Evolutionary conservation across 2,888 invertebrate genomes (phyloP), one percentile per base, ranked within the genome.

Genomic region (Eupsilia transversa): DNA sequence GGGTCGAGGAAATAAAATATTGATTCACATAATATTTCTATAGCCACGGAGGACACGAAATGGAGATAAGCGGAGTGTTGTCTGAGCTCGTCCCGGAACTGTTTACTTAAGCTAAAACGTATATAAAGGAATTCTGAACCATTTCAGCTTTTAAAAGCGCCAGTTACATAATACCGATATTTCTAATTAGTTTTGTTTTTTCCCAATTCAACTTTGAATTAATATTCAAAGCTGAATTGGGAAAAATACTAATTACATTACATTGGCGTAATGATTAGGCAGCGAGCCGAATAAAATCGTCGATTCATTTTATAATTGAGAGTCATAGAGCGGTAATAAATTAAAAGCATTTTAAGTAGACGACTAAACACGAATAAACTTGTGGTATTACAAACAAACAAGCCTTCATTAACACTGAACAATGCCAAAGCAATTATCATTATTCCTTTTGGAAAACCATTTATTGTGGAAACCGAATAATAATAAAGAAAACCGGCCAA

Each of bases 331-430:
- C 4, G 2, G 38, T 59, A 35, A 57, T 64, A 63, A 70, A 52
- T 63, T 57, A 63, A 78, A 78, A 78, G 35, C 46, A 14, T 52
- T 43, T 49, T 33, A 41, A 75, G 33, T 59, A 69, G 38, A 54
- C 27, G 49, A 75, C 9, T 49, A 27, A 46, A 64, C 30, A 75
- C n/a, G 33, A 57, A 65, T 57, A 3, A 33, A 33, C 33, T 9
- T 27, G 7, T 38, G 1, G 33, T 33, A 33, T 43, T 49, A 9
- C 0, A 41, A n/a, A 65, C 33, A 52, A 49, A 43, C 14, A 49
- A 23, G 5, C 27, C 17, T 41, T 33, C 2, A 54, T 60, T 33
- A 5, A 2, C 12, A 35, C 17, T 20, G 20, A 60, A 46, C n/a
- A 59, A 27, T 10, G 4, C n/a, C n/a, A 30, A 49, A 75, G 12